These are phyloP conservation scores for Lamproptera curius DNA, from an alignment of 2,888 invertebrate species.

Conservation along the genomic window DNA sequence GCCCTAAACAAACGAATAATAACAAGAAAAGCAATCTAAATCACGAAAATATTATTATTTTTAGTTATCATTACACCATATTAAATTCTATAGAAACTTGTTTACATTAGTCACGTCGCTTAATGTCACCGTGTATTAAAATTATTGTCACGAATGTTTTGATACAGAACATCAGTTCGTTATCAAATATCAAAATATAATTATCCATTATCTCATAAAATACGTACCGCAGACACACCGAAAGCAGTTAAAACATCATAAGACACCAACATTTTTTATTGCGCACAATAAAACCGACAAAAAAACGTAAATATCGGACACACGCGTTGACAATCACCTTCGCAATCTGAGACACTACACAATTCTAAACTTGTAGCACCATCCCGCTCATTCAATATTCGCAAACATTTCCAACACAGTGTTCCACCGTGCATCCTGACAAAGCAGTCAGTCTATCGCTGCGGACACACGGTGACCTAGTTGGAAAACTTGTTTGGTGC, in stretches of 20 bases:
- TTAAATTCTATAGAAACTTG: background rate
- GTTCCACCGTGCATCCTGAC: background rate
- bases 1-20: too few species aligned
- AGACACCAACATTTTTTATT: conserved; percentile 4
- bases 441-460: conserved; percentile 2
- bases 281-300: conserved; percentile 1
- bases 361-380: background rate
- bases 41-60: too few species aligned
- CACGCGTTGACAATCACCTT: background rate
- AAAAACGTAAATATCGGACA: background rate
- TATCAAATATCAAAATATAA: background rate
- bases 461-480: background rate
- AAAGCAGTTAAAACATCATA: conserved; percentile 1
- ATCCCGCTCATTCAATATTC: background rate
- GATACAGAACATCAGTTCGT: background rate
- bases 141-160: background rate
- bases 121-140: background rate
- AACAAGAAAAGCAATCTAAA: too few species aligned
- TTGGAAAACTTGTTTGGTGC: conserved; percentile 1
- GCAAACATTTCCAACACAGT: background rate
- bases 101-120: background rate
- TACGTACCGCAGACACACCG: conserved; percentile 2
- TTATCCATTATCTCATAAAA: too few species aligned
- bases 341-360: background rate
- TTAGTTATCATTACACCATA: too few species aligned